Conservation (phyloP, 2,797 vertebrate genomes). For the Ispidina lecontei region DNA sequence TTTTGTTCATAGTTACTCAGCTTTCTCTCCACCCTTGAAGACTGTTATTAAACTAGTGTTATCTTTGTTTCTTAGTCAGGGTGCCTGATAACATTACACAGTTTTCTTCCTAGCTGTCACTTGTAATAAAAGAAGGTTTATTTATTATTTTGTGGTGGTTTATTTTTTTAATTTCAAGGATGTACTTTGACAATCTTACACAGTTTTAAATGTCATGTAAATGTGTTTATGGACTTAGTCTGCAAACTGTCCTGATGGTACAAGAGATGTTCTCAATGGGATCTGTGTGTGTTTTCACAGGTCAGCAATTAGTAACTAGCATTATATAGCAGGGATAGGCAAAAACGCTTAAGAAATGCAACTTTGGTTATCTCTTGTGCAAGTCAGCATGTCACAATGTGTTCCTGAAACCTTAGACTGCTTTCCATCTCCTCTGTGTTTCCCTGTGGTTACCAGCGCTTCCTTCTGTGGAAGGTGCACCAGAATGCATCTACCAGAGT, state of each 20-base stretch:
- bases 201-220: neutral
- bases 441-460: neutral
- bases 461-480: neutral
- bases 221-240: neutral
- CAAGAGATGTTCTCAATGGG: neutral
- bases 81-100: neutral
- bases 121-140: neutral
- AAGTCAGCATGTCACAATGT: neutral
- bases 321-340: neutral
- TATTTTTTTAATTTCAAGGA: neutral
- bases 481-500: neutral
- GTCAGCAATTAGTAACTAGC: neutral
- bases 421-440: neutral
- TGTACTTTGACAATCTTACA: neutral
- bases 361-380: neutral
- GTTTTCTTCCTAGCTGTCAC: neutral
- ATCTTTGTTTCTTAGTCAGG: neutral
- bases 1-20: neutral
- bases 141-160: neutral
- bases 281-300: neutral
- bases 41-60: neutral
- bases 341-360: neutral
- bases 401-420: neutral
- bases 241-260: neutral
- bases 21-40: neutral